Evolutionary conservation across 2,888 invertebrate species (phyloP), one percentile per base, ranked within the genome.

Genomic region (Trichacis sp.): DNA sequence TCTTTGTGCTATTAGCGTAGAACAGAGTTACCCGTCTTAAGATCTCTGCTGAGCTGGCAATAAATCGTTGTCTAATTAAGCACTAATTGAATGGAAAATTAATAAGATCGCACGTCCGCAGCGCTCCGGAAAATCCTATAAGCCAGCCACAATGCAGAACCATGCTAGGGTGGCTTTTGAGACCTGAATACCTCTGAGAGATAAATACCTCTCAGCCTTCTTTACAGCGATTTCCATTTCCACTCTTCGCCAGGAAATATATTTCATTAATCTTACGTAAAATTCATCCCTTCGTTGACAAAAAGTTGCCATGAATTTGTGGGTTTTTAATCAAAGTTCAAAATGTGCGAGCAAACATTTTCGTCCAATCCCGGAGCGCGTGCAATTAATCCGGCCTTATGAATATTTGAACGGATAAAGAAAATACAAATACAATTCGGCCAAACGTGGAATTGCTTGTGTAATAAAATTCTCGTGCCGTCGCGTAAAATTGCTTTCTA

Each of bases 31-130:
- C 38, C 46, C 63, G 46, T 62, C 60, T 65, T 57, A 57, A 50
- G 59, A 59, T 63, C 62, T 61, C 58, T 53, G 49, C 64, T 69
- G 59, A 64, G 64, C 64, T 60, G 18, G 63, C 60, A 63, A 66
- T 67, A 64, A 73, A 75, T 73, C 67, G 70, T 60, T 53, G 69
- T 68, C 73, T 73, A 72, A 74, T 76, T 77, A 74, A 72, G 71
- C 69, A 62, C 74, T 77, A 77, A 79, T 78, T 79, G 76, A 76
- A 77, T 73, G 73, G 76, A 77, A 77, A 76, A 77, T 79, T 78
- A 78, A 78, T 78, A 78, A 78, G 75, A 77, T 77, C 71, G 69
- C 69, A 65, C 67, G 58, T 55, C 61, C 63, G 65, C 64, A 57
- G 69, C 57, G 57, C 55, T 54, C 61, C 58, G 67, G 68, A 68